A percentile compares a stretch with the other conserved stretches of the same genome.
phyloP scores from a whole-genome alignment of 2,797 vertebrate species.

The Acanthopagrus latus region DNA sequence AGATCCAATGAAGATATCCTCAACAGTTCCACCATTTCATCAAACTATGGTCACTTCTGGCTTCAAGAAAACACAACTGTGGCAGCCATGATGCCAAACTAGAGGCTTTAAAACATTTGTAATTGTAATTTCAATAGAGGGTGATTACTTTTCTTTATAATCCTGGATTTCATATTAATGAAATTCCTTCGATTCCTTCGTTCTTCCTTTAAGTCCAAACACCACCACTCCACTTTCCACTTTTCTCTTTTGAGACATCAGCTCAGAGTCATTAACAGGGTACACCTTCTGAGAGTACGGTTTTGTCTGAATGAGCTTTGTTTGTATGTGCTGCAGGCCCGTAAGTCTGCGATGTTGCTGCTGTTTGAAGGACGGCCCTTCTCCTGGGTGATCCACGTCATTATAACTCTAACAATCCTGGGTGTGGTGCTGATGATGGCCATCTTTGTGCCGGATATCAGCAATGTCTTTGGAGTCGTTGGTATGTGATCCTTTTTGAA shows the following conservation, averaged over 20 bases:
- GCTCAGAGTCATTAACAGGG: not conserved
- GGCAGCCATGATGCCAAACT: too few species aligned
- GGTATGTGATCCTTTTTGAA: slow-evolving; percentile 83
- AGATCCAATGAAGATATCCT: too few species aligned
- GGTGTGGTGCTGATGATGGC: slow-evolving; percentile 89
- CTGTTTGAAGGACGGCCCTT: slow-evolving; percentile 85
- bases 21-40: too few species aligned
- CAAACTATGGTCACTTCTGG: too few species aligned
- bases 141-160: not conserved
- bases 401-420: slow-evolving; percentile 87
- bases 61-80: too few species aligned
- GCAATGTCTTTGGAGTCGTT: slow-evolving; percentile 92
- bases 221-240: not conserved
- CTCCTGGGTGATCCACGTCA: slow-evolving; percentile 88
- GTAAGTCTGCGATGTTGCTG: slow-evolving; percentile 90
- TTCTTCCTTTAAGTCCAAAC: not conserved
- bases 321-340: slow-evolving; percentile 84
- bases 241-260: not conserved
- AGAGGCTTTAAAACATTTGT: not conserved
- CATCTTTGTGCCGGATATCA: slow-evolving; percentile 94
- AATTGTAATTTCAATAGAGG: not conserved
- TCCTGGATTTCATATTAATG: not conserved
- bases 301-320: not conserved
- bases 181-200: too few species aligned
- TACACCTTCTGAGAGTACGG: not conserved